Base-by-base conservation (phyloP, 92 coral and sea anemone species). In the Epizoanthus scotinus region DNA sequence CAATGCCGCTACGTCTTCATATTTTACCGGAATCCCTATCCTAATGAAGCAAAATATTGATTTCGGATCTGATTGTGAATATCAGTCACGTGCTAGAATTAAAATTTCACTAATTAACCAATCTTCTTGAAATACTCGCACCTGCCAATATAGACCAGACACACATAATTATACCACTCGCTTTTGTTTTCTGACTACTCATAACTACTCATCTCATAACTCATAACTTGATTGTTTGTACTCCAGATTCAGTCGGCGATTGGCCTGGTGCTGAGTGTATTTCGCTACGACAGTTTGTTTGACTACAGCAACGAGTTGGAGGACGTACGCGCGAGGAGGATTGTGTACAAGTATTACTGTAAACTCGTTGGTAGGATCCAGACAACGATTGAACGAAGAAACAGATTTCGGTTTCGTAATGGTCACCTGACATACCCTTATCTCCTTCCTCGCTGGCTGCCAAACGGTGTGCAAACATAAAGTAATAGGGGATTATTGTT, bases 341-440 rank as follows among this genome's bases (percentile, higher is more conserved):
- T 87, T 8, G 74, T 87, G 20, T 73, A 63, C 68, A 73, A 69
- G 19, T 56, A 84, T 50, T 73, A 40, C 72, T 57, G 71, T 62
- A 24, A 19, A 47, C 85, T 87, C 13, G 71, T 34, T 27, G 21
- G 79, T 27, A 17, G 4, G 2, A 66, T 83, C 57, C 75, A 85
- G 60, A 87, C 86, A 21, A 0, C 22, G 0, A 15, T 89, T 28
- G 87, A 85, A 44, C 34, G 5, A 26, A 85, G 79, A 40, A 89
- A 85, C 67, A 55, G 24, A 21, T 18, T 7, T 18, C 71, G 92
- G 50, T 47, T 85, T 0, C 8, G 9, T 4, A 6, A 70, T 12
- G 92, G 84, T 17, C 89, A 89, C 61, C 73, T 89, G 78, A 89
- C 92, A 52, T 89, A 89, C 69, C 92, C 92, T 0, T 89, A 89